Conservation (phyloP, 2,797 vertebrate genomes). For the Lycodopsis pacificus region DNA sequence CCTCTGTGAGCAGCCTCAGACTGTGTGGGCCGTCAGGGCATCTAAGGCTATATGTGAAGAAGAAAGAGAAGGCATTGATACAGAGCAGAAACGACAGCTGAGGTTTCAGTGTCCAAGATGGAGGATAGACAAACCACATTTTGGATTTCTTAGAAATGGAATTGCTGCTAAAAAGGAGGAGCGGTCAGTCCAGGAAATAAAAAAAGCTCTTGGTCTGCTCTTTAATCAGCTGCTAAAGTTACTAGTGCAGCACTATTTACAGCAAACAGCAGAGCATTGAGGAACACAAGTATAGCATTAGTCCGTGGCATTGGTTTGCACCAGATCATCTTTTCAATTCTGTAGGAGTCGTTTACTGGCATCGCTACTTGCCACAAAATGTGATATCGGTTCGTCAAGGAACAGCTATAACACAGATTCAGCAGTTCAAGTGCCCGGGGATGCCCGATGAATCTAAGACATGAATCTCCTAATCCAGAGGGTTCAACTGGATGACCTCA, state of each 20-base stretch:
- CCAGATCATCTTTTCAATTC: constrained; percentile 36
- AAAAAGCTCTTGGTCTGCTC: constrained; percentile 56
- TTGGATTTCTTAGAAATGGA: constrained; percentile 56
- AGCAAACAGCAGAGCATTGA: constrained; percentile 42
- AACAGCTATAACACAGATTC: constrained; percentile 30
- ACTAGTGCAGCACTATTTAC: constrained; percentile 54
- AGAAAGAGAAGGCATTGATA: constrained; percentile 42
- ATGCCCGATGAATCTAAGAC: constrained; percentile 9
- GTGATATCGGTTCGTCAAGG: constrained; percentile 36
- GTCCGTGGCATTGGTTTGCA: constrained; percentile 29
- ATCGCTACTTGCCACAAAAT: constrained; percentile 32
- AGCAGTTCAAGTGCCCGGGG: neutral
- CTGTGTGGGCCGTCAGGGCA: constrained; percentile 27
- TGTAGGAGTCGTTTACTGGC: constrained; percentile 31
- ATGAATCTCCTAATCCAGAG: constrained; percentile 30
- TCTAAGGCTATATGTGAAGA: constrained; percentile 36
- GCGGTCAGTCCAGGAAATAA: constrained; percentile 63
- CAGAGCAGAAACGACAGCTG: constrained; percentile 49
- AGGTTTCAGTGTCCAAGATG: constrained; percentile 66
- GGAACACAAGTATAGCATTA: constrained; percentile 31
- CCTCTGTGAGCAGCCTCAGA: constrained; percentile 16
- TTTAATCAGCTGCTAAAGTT: constrained; percentile 72
- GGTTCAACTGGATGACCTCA: constrained; percentile 19
- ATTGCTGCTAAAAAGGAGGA: constrained; percentile 66
- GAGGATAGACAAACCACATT: constrained; percentile 64